Percentiles rank a stretch among this genome's conserved stretches.
Evolutionary conservation across 2,888 invertebrate genomes (phyloP).

Genomic region (Agrochola macilenta): DNA sequence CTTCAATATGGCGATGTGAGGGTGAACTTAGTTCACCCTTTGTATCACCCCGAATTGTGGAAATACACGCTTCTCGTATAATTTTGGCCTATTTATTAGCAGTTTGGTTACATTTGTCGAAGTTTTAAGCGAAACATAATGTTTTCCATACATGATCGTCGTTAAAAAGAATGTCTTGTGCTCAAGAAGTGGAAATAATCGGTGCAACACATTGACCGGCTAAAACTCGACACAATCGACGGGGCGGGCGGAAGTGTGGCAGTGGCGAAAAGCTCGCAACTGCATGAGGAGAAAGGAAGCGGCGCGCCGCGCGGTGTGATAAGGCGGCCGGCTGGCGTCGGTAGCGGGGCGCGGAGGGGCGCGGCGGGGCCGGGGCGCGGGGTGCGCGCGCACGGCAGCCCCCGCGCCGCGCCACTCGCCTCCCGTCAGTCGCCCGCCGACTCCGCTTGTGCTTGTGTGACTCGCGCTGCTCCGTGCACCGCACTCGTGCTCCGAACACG

Average conservation of each 20-base stretch:
- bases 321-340: conserved; percentile 88
- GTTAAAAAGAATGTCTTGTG: conserved; percentile 69
- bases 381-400: conserved; percentile 88
- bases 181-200: conserved; percentile 77
- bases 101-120: conserved; percentile 7
- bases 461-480: conserved; percentile 90
- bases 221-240: conserved; percentile 84
- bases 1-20: not conserved
- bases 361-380: conserved; percentile 75
- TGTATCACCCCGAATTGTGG: not conserved
- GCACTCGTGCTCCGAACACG: conserved; percentile 90
- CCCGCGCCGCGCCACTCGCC: conserved; percentile 86
- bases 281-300: conserved; percentile 90
- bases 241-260: conserved; percentile 89
- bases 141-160: conserved; percentile 52
- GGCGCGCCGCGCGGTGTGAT: conserved; percentile 88
- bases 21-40: not conserved
- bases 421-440: conserved; percentile 91
- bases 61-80: not conserved
- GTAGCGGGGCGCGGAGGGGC: conserved; percentile 77
- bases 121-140: conserved; percentile 37
- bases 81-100: not conserved
- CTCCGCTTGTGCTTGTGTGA: conserved; percentile 91
- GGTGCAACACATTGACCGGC: conserved; percentile 83
- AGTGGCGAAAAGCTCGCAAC: conserved; percentile 90